Evolutionary conservation across 2,797 vertebrate species (phyloP), one percentile per base, ranked within the genome.

Genomic region (Onychomys torridus): DNA sequence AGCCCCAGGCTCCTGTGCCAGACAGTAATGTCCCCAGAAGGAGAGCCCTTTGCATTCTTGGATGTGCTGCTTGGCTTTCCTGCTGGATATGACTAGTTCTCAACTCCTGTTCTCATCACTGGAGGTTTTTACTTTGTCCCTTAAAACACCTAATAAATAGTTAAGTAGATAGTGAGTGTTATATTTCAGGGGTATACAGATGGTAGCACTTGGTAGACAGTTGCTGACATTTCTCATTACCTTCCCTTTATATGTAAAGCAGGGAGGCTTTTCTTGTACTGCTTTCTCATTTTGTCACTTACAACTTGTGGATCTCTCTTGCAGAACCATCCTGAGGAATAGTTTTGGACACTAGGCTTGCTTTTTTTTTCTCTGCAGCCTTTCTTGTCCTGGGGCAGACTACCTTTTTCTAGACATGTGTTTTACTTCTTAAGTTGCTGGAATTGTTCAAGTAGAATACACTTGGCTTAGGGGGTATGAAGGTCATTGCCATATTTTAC

Each of bases 381-480:
- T 97, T 97, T 96, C 97, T 92, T 97, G 67, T 97, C 94, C 93
- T 96, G 90, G 65, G 17, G 93, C 84, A 96, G 87, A 65, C 34
- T 98, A 95, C 94, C 96, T 96, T 98, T 98, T 98, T 98, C 95
- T n/a, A 96, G 77, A 81, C 92, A 91, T 97, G 95, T 97, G 9
- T 97, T 98, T 98, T 97, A 94, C 98, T 98, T 93, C 95, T 98
- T 71, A 91, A 97, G 3, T 95, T 98, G 90, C 92, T 81, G 81
- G 89, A 98, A 98, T 46, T 4, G 14, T 95, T 97, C 96, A 98
- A 96, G 97, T 86, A 81, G 90, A 96, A 96, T 97, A 57, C 69
- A 96, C 93, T 96, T 97, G 85, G 89, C 94, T 86, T 94, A 90
- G 10, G 5, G 87, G 97, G 71, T 89, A 23, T 52, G 91, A 98